A percentile compares a stretch with the other conserved stretches of the same genome.
phyloP scores from a whole-genome alignment of 2,888 invertebrate species.

The Fissipunctia ypsillon region DNA sequence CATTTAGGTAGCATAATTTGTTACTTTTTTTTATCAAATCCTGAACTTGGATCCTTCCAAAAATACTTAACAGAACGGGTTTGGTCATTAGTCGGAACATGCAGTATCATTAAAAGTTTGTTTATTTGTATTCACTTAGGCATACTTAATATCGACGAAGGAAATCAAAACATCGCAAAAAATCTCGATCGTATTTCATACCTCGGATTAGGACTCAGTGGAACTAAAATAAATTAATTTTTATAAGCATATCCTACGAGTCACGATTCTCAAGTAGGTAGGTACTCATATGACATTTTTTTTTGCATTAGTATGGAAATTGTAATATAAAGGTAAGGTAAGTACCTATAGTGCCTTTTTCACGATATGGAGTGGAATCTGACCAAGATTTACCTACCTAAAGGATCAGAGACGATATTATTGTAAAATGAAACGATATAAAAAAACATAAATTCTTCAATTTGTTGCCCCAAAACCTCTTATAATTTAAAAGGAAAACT shows the following conservation, averaged over 20 bases:
- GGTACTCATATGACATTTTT: neutral
- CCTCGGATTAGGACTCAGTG: neutral
- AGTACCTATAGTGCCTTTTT: neutral
- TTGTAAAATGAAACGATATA: neutral
- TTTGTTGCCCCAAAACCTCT: neutral
- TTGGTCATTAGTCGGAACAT: conserved; percentile 20
- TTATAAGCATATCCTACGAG: neutral
- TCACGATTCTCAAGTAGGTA: conserved; percentile 15
- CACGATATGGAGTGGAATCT: no score
- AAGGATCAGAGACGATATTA: neutral
- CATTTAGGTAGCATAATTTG: conserved; percentile 34
- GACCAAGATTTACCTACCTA: neutral
- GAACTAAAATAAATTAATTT: conserved; percentile 3
- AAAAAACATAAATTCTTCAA: no score
- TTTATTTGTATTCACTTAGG: conserved; percentile 31
- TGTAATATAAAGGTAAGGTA: neutral
- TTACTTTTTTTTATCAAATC: conserved; percentile 34
- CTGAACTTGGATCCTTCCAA: conserved; percentile 18
- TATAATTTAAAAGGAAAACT: neutral
- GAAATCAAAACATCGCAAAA: conserved; percentile 29
- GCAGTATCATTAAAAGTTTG: conserved; percentile 23
- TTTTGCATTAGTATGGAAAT: neutral
- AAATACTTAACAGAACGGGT: conserved; percentile 42
- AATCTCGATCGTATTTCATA: conserved; percentile 10
- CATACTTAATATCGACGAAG: conserved; percentile 12